Evolutionary conservation across 2,888 invertebrate genomes (phyloP), one percentile per base, ranked within the genome.

Genomic region (Polyommatus iphigenia): DNA sequence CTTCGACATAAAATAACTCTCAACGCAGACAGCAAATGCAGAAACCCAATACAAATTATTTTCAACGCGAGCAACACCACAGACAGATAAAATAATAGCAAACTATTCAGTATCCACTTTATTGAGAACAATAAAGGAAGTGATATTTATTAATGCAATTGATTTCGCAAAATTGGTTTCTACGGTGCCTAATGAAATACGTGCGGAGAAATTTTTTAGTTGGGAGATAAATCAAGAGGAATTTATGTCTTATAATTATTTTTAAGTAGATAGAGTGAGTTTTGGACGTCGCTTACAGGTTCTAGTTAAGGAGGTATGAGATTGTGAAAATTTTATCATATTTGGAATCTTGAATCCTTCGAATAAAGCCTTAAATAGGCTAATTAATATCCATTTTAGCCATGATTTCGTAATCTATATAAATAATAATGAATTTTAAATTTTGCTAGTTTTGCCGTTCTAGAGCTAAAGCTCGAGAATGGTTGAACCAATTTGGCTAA

Each of bases 141-240:
- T 75, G 50, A 75, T 75, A 75, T 75, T 75, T 46, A 75, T 75
- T 75, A 75, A 73, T 77, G 57, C 72, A 20, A 77, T 71, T 73
- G 77, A 77, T 77, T 77, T 77, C 72, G 77, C 57, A 77, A 77
- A 59, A 77, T 77, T 77, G 77, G 72, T 72, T 72, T 77, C 57
- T 41, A 57, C 36, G 72, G 15, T 72, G 57, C 72, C 89, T 89
- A 90, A 90, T 90, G 90, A 90, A 90, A 90, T 89, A 90, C 90
- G 90, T 90, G 90, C 89, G 88, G 87, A 87, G 90, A 90, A 90
- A 89, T 85, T 88, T 89, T 86, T 84, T 85, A 85, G 82, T 85
- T 87, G 87, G 29, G 24, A 32, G 73, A 46, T 20, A 41, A 72
- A 13, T 41, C 36, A 20, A 20, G 6, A 20, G 73, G 20, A 46